phyloP scores from a whole-genome alignment of 2,113 vertebrate species.

The Ploceus nigricollis region DNA sequence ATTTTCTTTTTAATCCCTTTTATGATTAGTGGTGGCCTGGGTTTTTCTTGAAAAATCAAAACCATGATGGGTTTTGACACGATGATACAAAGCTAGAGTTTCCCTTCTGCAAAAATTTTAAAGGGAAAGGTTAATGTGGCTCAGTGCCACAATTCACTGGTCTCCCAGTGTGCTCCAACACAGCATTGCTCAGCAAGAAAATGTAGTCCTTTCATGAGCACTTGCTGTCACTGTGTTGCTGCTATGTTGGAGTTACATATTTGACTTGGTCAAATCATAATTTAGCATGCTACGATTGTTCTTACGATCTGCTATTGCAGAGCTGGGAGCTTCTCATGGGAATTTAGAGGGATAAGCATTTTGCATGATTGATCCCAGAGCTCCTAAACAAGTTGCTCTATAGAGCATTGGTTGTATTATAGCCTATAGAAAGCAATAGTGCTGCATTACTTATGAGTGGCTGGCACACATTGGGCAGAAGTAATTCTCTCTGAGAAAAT shows the following conservation, averaged over 20 bases:
- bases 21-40: neutral
- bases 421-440: neutral
- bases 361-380: neutral
- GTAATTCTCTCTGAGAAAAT: neutral
- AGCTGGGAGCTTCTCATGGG: neutral
- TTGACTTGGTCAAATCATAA: neutral
- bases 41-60: neutral
- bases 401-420: neutral
- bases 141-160: neutral
- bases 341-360: neutral
- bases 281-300: neutral
- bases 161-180: neutral
- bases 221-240: neutral
- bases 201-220: neutral
- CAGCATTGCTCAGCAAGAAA: constrained; percentile 16
- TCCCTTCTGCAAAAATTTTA: neutral
- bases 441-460: neutral
- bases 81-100: neutral
- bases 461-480: neutral
- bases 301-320: neutral
- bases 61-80: neutral
- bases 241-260: neutral
- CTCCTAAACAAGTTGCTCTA: neutral
- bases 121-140: neutral
- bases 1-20: neutral